phyloP scores from a whole-genome alignment of 2,888 invertebrate genomes.

The Sipha maydis region DNA sequence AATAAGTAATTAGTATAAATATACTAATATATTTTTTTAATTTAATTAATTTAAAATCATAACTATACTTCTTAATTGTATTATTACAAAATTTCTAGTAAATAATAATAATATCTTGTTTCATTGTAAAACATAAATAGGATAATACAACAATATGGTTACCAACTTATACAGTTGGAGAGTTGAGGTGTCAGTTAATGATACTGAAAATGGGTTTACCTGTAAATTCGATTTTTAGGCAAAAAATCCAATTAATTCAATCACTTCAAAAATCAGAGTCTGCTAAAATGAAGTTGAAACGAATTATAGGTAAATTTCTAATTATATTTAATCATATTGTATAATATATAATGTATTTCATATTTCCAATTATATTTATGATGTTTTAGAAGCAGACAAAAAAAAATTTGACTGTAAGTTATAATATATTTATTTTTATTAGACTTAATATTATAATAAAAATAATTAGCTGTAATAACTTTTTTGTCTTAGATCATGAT shows the following conservation, averaged over 20 bases:
- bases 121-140: background rate
- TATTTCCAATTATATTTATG: background rate
- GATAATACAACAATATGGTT: background rate
- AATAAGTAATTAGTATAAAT: no score
- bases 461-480: background rate
- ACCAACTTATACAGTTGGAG: constrained; percentile 36
- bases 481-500: background rate
- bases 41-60: no score
- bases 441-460: background rate
- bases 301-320: constrained; percentile 22
- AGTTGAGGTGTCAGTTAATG: constrained; percentile 6
- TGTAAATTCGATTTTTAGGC: constrained; percentile 15
- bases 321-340: background rate
- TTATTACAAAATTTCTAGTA: no score
- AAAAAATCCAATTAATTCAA: background rate
- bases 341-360: background rate
- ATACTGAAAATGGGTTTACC: constrained; percentile 36
- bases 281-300: constrained; percentile 11
- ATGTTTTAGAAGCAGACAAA: constrained; percentile 25
- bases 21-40: no score
- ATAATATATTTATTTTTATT: background rate
- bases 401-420: constrained; percentile 18
- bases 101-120: background rate
- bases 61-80: no score
- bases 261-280: constrained; percentile 16